These are phyloP conservation scores for Phoeniculus purpureus DNA, from an alignment of 2,797 vertebrate species.

Conservation along the genomic window DNA sequence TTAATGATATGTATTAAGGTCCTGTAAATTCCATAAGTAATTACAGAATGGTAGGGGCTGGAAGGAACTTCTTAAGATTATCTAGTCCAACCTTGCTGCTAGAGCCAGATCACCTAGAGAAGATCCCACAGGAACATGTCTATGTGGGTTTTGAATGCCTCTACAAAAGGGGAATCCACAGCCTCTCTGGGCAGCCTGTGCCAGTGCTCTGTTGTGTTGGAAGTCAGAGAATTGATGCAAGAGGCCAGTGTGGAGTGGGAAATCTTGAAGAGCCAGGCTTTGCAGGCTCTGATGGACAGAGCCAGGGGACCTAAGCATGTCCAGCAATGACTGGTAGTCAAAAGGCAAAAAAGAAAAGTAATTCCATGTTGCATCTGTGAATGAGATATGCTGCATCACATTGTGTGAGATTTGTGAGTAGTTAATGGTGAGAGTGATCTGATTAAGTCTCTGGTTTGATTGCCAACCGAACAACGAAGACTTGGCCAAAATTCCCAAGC, in stretches of 20 bases:
- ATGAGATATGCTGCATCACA: neutral
- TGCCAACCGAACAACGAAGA: neutral
- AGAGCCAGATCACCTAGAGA: too few species aligned
- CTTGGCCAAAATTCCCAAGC: neutral
- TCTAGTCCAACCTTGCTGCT: too few species aligned
- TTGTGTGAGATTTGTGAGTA: neutral
- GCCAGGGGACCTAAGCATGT: neutral
- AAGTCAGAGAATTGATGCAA: neutral
- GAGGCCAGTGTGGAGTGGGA: neutral
- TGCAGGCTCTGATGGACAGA: neutral
- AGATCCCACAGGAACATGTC: too few species aligned
- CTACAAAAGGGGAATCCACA: too few species aligned
- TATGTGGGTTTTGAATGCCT: too few species aligned
- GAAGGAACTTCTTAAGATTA: too few species aligned
- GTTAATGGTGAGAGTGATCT: neutral
- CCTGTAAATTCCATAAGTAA: neutral
- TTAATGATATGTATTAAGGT: neutral
- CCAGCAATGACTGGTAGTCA: neutral
- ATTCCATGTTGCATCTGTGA: neutral
- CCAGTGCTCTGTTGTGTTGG: neutral
- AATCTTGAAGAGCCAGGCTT: neutral
- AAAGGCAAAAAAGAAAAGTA: neutral
- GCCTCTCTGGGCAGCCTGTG: too few species aligned
- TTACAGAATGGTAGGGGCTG: neutral
- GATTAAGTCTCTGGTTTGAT: neutral